Base-by-base conservation (phyloP, 2,113 vertebrate genomes). In the Thymallus thymallus region DNA sequence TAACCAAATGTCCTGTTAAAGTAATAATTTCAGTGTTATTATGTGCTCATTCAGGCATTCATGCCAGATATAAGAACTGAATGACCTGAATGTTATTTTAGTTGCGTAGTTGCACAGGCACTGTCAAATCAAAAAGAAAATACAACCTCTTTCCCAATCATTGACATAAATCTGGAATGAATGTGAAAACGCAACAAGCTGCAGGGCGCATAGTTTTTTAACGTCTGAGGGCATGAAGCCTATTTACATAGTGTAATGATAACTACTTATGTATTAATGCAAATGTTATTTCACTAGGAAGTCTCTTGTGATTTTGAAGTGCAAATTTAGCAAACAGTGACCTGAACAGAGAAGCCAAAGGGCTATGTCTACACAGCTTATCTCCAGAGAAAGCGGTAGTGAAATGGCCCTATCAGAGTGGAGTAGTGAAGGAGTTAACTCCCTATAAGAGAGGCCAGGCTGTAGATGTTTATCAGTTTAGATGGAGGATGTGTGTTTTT, bases 391-490 rank as follows among this genome's bases (percentile, higher is more conserved):
- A 4, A 45, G 41, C 5, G 5, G 9, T 45, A 45, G 41, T 45
- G 41, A 45, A 45, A 4, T 5, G 41, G 41, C 41, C 41, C 41
- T 45, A 1, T 1, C 26, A 45, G 9, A 45, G 41, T 45, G 41
- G 4, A 45, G 41, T 45, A 45, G 9, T 45, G 41, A 45, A 48
- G 46, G 46, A 48, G 3, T 48, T 48, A 48, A 48, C 12, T 48
- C 46, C 0, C 0, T 48, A 48, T 14, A 48, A 48, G 10, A 48
- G 26, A 30, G 48, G 63, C 67, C 56, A 63, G n/a, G 14, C n/a
- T 23, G 30, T 45, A 81, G 88, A 83, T 81, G 70, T 32, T 76
- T 85, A 86, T 88, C 82, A 71, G 74, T 48, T 41, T 72, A 41
- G 51, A 71, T 77, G 72, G 41, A 76, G 78, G 71, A 45, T 64